These are phyloP conservation scores for Colaptes auratus DNA, from an alignment of 2,113 vertebrate species.

Conservation along the genomic window DNA sequence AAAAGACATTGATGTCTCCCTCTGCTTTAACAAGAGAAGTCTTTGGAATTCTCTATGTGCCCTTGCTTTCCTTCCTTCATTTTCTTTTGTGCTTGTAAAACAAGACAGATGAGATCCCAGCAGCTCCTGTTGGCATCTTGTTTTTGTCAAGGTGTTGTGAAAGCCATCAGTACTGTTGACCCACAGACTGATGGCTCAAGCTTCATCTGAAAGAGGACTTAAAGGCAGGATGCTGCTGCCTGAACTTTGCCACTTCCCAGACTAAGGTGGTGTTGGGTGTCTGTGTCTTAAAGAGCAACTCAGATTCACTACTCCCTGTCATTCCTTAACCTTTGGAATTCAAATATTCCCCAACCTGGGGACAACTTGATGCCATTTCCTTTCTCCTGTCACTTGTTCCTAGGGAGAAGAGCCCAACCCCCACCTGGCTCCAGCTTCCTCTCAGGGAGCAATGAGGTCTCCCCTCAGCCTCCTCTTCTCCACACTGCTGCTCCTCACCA, in stretches of 20 bases:
- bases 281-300: not conserved
- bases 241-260: not conserved
- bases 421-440: too few relatives aligned
- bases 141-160: not conserved
- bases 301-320: not conserved
- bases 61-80: not conserved
- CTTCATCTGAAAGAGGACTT: not conserved
- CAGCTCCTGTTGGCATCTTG: not conserved
- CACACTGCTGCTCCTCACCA: too few relatives aligned
- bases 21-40: not conserved
- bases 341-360: too few relatives aligned
- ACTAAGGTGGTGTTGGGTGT: not conserved
- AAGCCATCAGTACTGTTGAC: not conserved
- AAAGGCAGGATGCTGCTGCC: not conserved
- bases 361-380: too few relatives aligned
- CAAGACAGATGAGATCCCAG: not conserved
- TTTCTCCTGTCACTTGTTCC: too few relatives aligned
- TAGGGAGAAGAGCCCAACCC: too few relatives aligned
- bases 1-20: not conserved
- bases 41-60: not conserved
- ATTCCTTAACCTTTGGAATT: not conserved
- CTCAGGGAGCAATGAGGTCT: too few relatives aligned
- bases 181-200: not conserved
- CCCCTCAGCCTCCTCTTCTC: too few relatives aligned
- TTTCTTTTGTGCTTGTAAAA: not conserved